Evolutionary conservation across 2,797 vertebrate species (phyloP).

Genomic region (Halcyon chelicuti): DNA sequence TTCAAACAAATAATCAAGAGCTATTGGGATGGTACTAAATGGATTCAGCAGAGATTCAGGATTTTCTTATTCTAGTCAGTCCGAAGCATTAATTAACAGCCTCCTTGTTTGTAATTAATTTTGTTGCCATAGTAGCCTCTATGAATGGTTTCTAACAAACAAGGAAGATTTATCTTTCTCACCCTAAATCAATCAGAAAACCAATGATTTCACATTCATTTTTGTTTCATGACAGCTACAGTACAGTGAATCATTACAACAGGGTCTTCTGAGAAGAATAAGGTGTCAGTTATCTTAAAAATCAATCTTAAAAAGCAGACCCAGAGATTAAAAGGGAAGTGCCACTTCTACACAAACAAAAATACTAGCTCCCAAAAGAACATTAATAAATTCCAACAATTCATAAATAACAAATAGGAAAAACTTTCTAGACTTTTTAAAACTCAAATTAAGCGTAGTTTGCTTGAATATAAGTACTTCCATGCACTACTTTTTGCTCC

Average conservation of each 20-base stretch:
- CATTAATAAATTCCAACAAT: background rate
- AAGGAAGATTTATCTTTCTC: slow-evolving; percentile 29
- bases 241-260: slow-evolving; percentile 14
- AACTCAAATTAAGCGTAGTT: background rate
- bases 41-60: background rate
- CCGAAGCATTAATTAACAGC: slow-evolving; percentile 57
- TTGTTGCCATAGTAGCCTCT: slow-evolving; percentile 38
- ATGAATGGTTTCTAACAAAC: slow-evolving; percentile 41
- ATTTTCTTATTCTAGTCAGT: slow-evolving; percentile 10
- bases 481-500: background rate
- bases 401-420: background rate
- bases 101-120: slow-evolving; percentile 42
- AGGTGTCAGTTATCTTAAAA: slow-evolving; percentile 23
- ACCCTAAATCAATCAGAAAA: slow-evolving; percentile 13
- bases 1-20: slow-evolving; percentile 3
- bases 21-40: background rate
- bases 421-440: background rate
- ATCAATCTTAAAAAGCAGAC: slow-evolving; percentile 22
- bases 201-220: slow-evolving; percentile 32
- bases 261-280: slow-evolving; percentile 8
- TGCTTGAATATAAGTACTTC: background rate
- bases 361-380: background rate
- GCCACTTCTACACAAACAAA: background rate
- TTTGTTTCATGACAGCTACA: slow-evolving; percentile 40
- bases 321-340: background rate